These are phyloP conservation scores for Rhinoptilus africanus DNA, from an alignment of 2,113 vertebrate genomes.

Conservation along the genomic window DNA sequence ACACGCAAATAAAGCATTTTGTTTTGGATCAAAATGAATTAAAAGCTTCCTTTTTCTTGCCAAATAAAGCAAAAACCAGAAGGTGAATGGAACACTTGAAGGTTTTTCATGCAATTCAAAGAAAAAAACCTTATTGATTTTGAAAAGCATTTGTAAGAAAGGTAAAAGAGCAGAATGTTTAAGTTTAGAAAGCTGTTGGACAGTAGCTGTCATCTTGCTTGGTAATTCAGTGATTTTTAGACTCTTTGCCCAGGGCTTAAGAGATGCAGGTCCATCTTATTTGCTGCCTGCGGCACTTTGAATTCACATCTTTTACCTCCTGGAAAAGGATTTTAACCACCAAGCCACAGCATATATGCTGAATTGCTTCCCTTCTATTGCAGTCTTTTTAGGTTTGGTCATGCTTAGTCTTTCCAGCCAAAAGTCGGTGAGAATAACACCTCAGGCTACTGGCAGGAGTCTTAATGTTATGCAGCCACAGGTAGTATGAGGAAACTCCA, in stretches of 20 bases:
- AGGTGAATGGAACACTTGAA: background rate
- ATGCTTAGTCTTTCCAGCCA: background rate
- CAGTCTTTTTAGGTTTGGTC: background rate
- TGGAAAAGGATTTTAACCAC: background rate
- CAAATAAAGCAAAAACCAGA: background rate
- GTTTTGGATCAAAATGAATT: background rate
- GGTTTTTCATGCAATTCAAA: background rate
- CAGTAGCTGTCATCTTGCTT: background rate
- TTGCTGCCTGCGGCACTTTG: background rate
- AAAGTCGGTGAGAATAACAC: background rate
- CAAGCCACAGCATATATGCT: background rate
- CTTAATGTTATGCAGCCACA: no score
- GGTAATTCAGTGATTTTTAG: background rate
- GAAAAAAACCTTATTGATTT: background rate
- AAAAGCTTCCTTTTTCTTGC: background rate
- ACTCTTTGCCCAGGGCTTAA: background rate
- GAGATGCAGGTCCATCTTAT: background rate
- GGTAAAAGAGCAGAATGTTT: background rate
- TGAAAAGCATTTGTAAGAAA: background rate
- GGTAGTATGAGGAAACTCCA: background rate
- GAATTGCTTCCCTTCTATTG: background rate
- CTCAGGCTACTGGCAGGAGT: background rate
- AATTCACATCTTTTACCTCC: background rate
- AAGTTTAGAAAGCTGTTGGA: background rate
- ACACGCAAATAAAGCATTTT: background rate